Evolutionary conservation across 2,113 vertebrate species (phyloP), one percentile per base, ranked within the genome.

Genomic region (Lynx canadensis): DNA sequence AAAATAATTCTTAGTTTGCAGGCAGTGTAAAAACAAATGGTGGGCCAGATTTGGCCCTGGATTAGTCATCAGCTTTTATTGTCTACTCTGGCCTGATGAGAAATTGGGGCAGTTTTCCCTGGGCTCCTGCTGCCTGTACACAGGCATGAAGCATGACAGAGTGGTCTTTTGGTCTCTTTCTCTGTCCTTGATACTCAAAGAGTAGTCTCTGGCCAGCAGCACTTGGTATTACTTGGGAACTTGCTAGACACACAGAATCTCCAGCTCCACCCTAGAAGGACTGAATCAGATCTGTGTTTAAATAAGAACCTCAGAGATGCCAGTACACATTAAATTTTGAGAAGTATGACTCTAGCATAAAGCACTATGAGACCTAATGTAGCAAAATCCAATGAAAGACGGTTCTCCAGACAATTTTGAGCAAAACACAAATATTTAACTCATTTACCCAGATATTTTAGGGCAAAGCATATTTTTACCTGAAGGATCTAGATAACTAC

Each of bases 361-460:
- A 91, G 33, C 27, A 23, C 25, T 60, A 7, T n/a, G n/a, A 55
- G 48, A 83, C 12, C 36, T 65, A 10, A 78, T 79, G 48, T 80
- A 74, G 63, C 27, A 48, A 92, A 93, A 79, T 87, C 80, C 76
- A 84, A 3, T 0, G 36, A 87, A 92, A 84, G n/a, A 48, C 3
- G 31, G 25, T 45, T 83, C 79, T 95, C 60, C 38, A 78, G 89
- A 85, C 25, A 80, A 65, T 84, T 83, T 69, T 41, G 66, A 88
- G 66, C 36, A 29, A 79, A 89, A 45, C 14, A 36, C 48, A 50
- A 27, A 65, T 48, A 73, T 68, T 78, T 91, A 71, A 69, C 65
- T 94, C 13, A 65, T 80, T 94, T 76, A 71, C 33, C 18, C 69
- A 94, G 76, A 27, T 66, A 57, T 93, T 85, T 92, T 71, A 76